Evolutionary conservation across 1,140 invertebrate species (phyloP), one percentile per base, ranked within the genome.

Genomic region (Lethrus apterus): DNA sequence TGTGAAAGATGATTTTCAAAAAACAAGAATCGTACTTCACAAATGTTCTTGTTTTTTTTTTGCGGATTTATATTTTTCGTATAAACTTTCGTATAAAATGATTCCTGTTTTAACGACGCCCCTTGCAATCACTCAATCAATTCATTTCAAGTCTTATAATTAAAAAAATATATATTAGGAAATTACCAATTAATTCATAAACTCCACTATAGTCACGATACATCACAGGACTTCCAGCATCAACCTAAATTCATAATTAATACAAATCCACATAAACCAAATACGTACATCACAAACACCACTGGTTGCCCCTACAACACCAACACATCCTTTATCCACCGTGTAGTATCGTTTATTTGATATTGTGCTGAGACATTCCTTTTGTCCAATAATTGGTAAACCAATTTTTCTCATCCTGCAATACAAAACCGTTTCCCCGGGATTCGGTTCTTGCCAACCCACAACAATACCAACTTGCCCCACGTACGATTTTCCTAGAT

Each of bases 291-390:
- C 24, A 21, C 35, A 38, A 38, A 38, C 24, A 2, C 19, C 19
- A 23, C 35, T 38, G 10, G 15, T 19, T 10, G 35, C 35, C 3
- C 35, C 35, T n/a, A 38, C 18, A 21, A 38, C 9, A n/a, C 35
- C 35, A 38, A 15, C 35, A 23, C 35, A 38, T 13, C 35, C 24
- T 19, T 38, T 38, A 20, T 38, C 35, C 10, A 4, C 15, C n/a
- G 11, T 38, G 17, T 21, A 38, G 17, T 15, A 38, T 1, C n/a
- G 20, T 5, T 3, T 1, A 20, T 38, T 21, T 3, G 35, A 21
- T n/a, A 18, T 38, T 2, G 35, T 38, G 10, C 4, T 21, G 4
- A 21, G 3, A 8, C 35, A 38, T 20, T 38, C 35, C 14, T 21
- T 20, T 20, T 9, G 11, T 9, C 35, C 35, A 3, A 38, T 11